Evolutionary conservation across 2,797 vertebrate species (phyloP).

Genomic region (Anguilla megastoma): DNA sequence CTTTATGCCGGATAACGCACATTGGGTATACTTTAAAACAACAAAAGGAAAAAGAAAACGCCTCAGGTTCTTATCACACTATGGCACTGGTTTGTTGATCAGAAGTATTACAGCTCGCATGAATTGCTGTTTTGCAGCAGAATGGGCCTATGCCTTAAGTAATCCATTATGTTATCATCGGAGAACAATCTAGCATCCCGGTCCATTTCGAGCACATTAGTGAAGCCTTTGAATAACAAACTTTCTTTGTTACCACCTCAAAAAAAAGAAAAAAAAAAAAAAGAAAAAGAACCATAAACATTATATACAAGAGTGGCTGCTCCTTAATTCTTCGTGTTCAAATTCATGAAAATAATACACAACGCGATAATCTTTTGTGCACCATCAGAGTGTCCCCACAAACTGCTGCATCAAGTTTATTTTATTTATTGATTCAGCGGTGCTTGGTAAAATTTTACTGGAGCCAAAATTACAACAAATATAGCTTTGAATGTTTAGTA

Average conservation of each 20-base stretch:
- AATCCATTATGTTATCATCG: background rate
- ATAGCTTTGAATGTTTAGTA: background rate
- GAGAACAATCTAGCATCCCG: background rate
- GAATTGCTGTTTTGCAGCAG: background rate
- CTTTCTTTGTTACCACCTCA: background rate
- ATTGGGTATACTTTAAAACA: background rate
- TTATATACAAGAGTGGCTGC: background rate
- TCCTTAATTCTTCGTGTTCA: background rate
- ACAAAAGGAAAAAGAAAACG: background rate
- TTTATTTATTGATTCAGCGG: background rate
- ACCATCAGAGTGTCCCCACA: background rate
- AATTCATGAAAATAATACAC: background rate
- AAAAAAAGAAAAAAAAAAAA: too few relatives aligned
- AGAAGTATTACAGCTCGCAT: background rate
- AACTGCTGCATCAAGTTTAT: background rate
- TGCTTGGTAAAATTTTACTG: background rate
- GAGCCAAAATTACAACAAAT: background rate
- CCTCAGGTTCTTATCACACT: background rate
- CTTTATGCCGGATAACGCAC: background rate
- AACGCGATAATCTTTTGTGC: background rate
- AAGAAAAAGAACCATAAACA: too few relatives aligned
- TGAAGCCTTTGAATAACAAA: background rate
- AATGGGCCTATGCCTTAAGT: background rate
- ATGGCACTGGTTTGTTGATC: background rate
- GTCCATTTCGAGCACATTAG: background rate